phyloP scores from a whole-genome alignment of 2,113 vertebrate genomes.

The Jacana jacana region DNA sequence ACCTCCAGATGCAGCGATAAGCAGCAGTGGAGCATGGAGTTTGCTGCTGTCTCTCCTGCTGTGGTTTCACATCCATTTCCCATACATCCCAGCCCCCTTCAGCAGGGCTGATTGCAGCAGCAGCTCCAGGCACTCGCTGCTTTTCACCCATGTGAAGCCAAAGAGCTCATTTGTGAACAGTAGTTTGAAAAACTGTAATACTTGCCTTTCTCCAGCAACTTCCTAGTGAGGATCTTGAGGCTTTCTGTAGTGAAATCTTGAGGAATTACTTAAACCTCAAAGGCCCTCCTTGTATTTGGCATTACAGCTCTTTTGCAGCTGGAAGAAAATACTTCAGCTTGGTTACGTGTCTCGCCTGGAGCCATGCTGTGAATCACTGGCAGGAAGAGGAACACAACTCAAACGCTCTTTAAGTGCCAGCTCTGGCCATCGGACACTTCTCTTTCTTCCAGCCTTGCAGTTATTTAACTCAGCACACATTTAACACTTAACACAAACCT shows the following conservation, averaged over 20 bases:
- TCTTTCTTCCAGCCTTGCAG: not conserved
- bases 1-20: not conserved
- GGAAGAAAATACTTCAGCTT: constrained; percentile 15
- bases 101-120: not conserved
- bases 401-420: not conserved
- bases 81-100: not conserved
- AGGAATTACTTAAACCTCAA: not conserved
- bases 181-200: not conserved
- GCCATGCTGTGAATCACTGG: constrained; percentile 4
- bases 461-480: not conserved
- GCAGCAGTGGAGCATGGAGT: not conserved
- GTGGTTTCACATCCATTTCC: not conserved
- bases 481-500: not conserved
- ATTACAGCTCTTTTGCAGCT: not conserved
- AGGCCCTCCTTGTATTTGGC: not conserved
- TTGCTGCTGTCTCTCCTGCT: not conserved
- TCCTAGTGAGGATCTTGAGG: not conserved
- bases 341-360: not conserved
- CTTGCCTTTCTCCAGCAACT: not conserved
- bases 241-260: too few species aligned
- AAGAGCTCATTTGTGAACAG: not conserved
- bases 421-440: not conserved
- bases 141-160: not conserved
- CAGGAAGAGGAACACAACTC: constrained; percentile 25
- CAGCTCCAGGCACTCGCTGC: not conserved